Evolutionary conservation across 2,113 vertebrate genomes (phyloP), one percentile per base, ranked within the genome.

Genomic region (Salminus brasiliensis): DNA sequence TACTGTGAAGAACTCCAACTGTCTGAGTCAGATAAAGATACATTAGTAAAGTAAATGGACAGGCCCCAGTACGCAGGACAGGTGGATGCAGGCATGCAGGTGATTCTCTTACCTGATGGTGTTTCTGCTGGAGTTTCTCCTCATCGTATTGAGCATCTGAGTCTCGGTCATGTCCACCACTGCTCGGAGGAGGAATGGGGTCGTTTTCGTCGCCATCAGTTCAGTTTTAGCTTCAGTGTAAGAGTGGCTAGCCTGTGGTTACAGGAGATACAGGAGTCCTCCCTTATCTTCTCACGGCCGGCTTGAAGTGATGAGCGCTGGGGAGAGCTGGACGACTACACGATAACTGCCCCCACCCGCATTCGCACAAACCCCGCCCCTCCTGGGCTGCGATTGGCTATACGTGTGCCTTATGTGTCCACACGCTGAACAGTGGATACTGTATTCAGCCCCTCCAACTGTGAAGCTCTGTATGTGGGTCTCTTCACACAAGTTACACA

Each of bases 81-180:
- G n/a, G n/a, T n/a, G n/a, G n/a, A n/a, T n/a, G n/a, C n/a, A n/a
- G n/a, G 5, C 1, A 6, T 15, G 18, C 2, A 49, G 16, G 2
- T 3, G 47, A 1, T 21, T 2, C 71, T 67, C 86, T 85, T 85
- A 93, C 92, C 91, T 91, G 85, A 81, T 11, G 30, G 75, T 72
- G 4, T 67, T 45, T 83, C 41, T 71, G 29, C 23, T 87, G 0
- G 27, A 4, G 55, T 79, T 88, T 69, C 86, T 85, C 11, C 79
- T 67, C 29, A 70, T 0, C n/a, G 72, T 10, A 49, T 63, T 88
- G 0, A 27, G 67, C 3, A 74, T 81, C 29, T 57, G 77, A 0
- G 29, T 73, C 72, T 86, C 78, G 3, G 78, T 67, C n/a, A 85
- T 39, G 27, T 90, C 87, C 87, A 88, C 41, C 29, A 93, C 84